Evolutionary conservation across 2,113 vertebrate species (phyloP), one percentile per base, ranked within the genome.

Genomic region (Anas platyrhynchos): DNA sequence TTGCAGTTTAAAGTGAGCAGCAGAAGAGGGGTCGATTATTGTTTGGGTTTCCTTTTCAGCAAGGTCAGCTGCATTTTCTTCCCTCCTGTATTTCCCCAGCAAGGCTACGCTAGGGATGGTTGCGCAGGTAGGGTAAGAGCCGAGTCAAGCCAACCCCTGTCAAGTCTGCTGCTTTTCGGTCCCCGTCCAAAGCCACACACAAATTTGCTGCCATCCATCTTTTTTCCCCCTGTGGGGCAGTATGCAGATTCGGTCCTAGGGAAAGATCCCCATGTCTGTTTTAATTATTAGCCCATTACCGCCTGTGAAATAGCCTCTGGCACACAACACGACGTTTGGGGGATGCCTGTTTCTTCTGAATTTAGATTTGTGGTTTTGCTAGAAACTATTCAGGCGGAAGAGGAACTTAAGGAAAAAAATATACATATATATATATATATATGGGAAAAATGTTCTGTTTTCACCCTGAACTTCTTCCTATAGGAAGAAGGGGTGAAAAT

Each of bases 301-400:
- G 43, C 7, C 68, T 58, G 46, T 77, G 80, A 46, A 92, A 82
- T 79, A 78, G 86, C 80, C 79, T 91, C 84, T 20, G 11, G 72
- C 78, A 75, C 66, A 58, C 41, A n/a, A 52, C 83, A 73, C 26
- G 41, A 43, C 93, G 74, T 89, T 81, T 89, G 86, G 52, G 63
- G 76, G 29, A 66, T 66, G 71, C 4, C 13, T 6, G 2, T 69
- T 95, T 92, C 68, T 91, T 86, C 76, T 93, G 71, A 76, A 54
- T 91, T 90, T 81, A 71, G 80, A 88, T 84, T 83, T 83, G 50
- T 88, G 77, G 56, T 75, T 89, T 95, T 81, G 25, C 66, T 88
- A 75, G 67, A 67, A 91, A 86, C 26, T 68, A 80, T 80, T 83
- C 62, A 88, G 55, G 61, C 44, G 91, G 69, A 68, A 91, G 56